Percentiles rank a stretch among this genome's conserved stretches.
Evolutionary conservation across 30 jellyfish, hydroid and myxozoan genomes (phyloP).

Genomic region (Cassiopea xamachana): DNA sequence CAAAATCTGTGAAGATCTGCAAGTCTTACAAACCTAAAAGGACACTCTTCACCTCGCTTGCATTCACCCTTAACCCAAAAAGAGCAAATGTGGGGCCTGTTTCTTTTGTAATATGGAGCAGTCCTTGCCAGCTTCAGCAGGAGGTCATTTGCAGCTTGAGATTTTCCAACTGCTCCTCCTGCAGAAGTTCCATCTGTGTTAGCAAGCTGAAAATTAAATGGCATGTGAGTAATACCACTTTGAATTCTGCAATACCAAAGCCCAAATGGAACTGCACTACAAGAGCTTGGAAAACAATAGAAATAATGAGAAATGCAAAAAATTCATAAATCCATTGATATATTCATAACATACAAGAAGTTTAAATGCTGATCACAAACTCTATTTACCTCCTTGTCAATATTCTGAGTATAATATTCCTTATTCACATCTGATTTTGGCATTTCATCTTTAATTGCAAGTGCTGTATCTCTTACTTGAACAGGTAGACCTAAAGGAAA

Average conservation of each 20-base stretch:
- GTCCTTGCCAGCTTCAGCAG: conserved; percentile 90
- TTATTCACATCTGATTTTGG: conserved; percentile 94
- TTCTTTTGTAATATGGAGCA: conserved; percentile 95
- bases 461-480: conserved; percentile 94
- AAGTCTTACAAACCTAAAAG: conserved; percentile 73
- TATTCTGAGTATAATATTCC: conserved; percentile 85
- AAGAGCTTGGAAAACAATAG: too few species aligned
- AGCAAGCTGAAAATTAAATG: conserved; percentile 65
- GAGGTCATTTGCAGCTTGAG: conserved; percentile 93
- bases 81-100: conserved; percentile 98
- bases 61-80: conserved; percentile 99
- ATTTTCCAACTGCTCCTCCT: conserved; percentile 95
- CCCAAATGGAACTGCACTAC: too few species aligned
- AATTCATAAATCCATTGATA: too few species aligned
- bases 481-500: conserved; percentile 78
- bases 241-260: too few species aligned
- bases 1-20: too few species aligned
- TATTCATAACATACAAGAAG: too few species aligned
- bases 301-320: too few species aligned
- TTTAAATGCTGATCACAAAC: too few species aligned
- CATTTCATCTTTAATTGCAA: conserved; percentile 88
- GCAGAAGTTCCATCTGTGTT: conserved; percentile 94
- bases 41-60: conserved; percentile 99
- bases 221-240: neutral
- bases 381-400: conserved; percentile 84